A percentile compares a stretch with the other conserved stretches of the same genome.
phyloP scores from a whole-genome alignment of 2,888 invertebrate species.

The Oxyscelio sp. region DNA sequence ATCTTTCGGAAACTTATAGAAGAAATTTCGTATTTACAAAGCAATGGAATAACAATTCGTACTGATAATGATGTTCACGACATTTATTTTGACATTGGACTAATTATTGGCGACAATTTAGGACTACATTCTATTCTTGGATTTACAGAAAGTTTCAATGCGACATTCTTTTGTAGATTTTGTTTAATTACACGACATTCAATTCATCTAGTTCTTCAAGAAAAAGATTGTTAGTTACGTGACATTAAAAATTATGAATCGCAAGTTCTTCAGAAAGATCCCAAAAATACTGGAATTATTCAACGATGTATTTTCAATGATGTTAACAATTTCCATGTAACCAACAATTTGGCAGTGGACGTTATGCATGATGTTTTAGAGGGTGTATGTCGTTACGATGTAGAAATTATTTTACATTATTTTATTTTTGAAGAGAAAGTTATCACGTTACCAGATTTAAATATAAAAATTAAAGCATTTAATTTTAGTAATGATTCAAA shows the following conservation, averaged over 20 bases:
- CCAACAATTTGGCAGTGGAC: conserved; percentile 53
- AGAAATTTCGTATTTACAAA: conserved; percentile 52
- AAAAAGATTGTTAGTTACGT: conserved; percentile 32
- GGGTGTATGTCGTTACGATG: conserved; percentile 34
- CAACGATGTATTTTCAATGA: conserved; percentile 44
- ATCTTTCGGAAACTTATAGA: conserved; percentile 60
- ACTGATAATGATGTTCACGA: not conserved
- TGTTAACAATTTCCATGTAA: conserved; percentile 43
- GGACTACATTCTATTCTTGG: conserved; percentile 67
- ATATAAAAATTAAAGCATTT: conserved; percentile 44
- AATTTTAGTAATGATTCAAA: conserved; percentile 31
- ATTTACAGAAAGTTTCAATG: conserved; percentile 58
- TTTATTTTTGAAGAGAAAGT: conserved; percentile 41
- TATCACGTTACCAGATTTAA: conserved; percentile 37
- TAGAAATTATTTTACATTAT: conserved; percentile 30
- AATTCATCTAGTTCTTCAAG: conserved; percentile 25
- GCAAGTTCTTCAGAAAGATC: not conserved
- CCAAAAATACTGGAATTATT: not conserved
- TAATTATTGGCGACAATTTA: conserved; percentile 72
- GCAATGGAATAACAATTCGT: conserved; percentile 41
- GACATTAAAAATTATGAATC: conserved; percentile 32
- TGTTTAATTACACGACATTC: conserved; percentile 50
- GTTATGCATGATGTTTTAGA: conserved; percentile 39
- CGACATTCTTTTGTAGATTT: conserved; percentile 69
- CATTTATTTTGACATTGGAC: conserved; percentile 58